A percentile compares a stretch with the other conserved stretches of the same genome.
Evolutionary conservation across 2,797 vertebrate genomes (phyloP).

Genomic region (Bothrops alternatus): DNA sequence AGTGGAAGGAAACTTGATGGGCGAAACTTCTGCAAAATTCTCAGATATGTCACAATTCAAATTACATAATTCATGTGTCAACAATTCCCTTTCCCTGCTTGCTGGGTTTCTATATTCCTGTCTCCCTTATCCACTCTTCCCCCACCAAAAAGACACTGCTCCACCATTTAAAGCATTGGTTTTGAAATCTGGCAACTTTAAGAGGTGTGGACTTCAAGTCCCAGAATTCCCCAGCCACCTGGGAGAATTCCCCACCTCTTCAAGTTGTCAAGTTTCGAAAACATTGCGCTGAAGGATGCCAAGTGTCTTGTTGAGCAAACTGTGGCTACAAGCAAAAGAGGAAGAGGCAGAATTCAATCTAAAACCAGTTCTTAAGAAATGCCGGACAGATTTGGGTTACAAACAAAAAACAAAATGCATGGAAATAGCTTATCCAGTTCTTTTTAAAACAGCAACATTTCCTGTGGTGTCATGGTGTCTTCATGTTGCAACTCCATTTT

Average conservation of each 20-base stretch:
- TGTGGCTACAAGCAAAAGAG: conserved; percentile 3
- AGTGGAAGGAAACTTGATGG: neutral
- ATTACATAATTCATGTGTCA: neutral
- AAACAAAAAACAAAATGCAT: neutral
- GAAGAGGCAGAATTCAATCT: neutral
- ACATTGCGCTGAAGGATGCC: neutral
- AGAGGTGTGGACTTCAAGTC: neutral
- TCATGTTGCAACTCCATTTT: neutral
- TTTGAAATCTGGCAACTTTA: neutral
- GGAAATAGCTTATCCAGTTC: neutral
- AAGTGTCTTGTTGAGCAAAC: neutral
- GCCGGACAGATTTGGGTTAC: neutral
- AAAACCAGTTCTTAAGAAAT: neutral
- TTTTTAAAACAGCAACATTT: neutral
- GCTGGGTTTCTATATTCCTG: neutral
- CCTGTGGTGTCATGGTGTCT: neutral
- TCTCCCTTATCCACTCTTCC: neutral
- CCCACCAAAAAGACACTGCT: neutral
- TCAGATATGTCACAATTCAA: neutral
- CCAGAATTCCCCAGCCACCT: neutral
- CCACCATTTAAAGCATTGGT: neutral
- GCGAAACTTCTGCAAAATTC: neutral
- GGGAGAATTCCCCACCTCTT: neutral
- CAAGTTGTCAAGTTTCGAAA: neutral
- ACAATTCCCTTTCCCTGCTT: neutral